A percentile compares a stretch with the other conserved stretches of the same genome.
phyloP scores from a whole-genome alignment of 1,140 invertebrate species.

The Latrodectus geometricus region DNA sequence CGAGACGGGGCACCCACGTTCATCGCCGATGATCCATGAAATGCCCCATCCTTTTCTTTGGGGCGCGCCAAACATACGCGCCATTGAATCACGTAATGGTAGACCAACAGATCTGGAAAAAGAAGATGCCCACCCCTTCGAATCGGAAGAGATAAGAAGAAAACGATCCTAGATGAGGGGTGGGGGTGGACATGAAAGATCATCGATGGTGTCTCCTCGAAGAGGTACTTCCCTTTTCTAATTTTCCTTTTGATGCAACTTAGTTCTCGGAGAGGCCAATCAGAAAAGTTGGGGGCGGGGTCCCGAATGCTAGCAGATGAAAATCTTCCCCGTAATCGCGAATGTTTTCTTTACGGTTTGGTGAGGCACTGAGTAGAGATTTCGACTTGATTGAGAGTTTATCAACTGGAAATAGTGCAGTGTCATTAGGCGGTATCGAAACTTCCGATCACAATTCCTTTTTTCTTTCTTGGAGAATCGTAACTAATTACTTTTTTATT shows the following conservation, averaged over 20 bases:
- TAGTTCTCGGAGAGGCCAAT: no score
- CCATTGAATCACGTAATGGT: conserved; percentile 47
- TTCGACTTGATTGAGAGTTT: no score
- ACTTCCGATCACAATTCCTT: no score
- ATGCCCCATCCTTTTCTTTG: conserved; percentile 6
- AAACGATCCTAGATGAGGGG: background rate
- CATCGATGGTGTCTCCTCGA: background rate
- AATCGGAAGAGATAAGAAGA: background rate
- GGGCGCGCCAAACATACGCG: conserved; percentile 13
- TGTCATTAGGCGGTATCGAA: no score
- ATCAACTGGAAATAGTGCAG: no score
- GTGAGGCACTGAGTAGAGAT: no score
- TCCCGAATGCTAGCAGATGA: no score
- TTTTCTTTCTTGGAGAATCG: no score
- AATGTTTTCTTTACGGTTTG: no score
- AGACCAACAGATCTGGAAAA: conserved; percentile 27
- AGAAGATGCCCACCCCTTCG: background rate
- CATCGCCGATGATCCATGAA: conserved; percentile 43
- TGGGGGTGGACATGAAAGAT: background rate
- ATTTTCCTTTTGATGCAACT: background rate
- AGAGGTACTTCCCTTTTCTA: background rate
- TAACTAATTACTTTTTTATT: no score
- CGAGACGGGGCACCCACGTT: conserved; percentile 27
- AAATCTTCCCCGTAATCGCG: no score
- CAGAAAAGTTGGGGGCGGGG: no score